phyloP scores from a whole-genome alignment of 2,797 vertebrate species.

The Trachops cirrhosus region DNA sequence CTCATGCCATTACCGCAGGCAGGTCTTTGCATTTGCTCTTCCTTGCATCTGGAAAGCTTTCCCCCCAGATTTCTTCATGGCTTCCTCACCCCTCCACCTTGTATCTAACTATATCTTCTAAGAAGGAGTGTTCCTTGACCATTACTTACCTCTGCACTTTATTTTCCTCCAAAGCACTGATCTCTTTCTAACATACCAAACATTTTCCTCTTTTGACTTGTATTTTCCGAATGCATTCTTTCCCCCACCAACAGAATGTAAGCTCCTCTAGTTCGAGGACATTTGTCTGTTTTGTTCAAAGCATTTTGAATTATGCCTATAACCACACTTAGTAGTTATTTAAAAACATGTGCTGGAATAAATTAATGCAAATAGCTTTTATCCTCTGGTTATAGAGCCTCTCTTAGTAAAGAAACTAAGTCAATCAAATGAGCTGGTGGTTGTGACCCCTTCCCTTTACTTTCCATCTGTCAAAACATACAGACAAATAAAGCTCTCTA shows the following conservation, averaged over 20 bases:
- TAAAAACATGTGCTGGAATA: neutral
- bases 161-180: neutral
- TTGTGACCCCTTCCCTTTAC: neutral
- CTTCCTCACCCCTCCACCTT: neutral
- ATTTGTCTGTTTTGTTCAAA: neutral
- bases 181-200: neutral
- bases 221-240: neutral
- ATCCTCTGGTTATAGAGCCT: neutral
- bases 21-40: neutral
- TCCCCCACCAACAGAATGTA: neutral
- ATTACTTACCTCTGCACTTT: neutral
- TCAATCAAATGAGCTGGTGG: neutral
- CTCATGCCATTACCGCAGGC: neutral
- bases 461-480: neutral
- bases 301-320: neutral
- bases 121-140: neutral
- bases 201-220: neutral
- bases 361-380: neutral
- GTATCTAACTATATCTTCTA: neutral
- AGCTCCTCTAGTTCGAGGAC: neutral
- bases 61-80: neutral
- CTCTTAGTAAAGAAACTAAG: neutral
- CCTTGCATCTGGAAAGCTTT: neutral
- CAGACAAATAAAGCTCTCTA: neutral
- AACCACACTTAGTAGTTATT: neutral